Evolutionary conservation across 2,797 vertebrate species (phyloP).

Genomic region (Phoeniculus purpureus): DNA sequence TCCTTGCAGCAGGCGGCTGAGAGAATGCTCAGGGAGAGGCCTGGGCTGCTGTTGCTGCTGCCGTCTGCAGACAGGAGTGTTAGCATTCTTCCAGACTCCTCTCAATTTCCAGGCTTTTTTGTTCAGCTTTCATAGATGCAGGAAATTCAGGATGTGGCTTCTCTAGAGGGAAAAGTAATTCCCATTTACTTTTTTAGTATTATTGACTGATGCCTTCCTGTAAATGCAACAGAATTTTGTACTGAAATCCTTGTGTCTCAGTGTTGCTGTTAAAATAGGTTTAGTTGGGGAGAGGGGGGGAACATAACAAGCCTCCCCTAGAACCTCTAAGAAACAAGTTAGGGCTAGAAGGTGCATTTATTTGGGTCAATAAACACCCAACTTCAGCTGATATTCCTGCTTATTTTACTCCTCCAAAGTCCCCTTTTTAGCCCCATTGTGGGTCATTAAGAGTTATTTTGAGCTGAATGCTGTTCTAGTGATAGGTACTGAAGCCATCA

Average conservation of each 20-base stretch:
- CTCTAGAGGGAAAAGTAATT: not conserved
- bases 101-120: not conserved
- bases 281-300: not conserved
- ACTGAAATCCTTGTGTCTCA: not conserved
- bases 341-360: not conserved
- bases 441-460: not conserved
- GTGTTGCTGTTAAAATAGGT: not conserved
- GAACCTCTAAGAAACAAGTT: not conserved
- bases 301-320: not conserved
- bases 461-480: rapidly evolving
- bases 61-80: not conserved
- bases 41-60: not conserved
- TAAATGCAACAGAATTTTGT: not conserved
- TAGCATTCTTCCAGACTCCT: not conserved
- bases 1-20: not conserved
- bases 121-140: not conserved
- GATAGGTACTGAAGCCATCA: not conserved
- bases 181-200: not conserved
- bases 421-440: not conserved
- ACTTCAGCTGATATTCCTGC: not conserved
- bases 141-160: not conserved
- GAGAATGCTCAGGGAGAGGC: not conserved
- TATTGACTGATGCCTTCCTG: not conserved
- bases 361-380: not conserved
- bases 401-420: not conserved